Evolutionary conservation across 30 jellyfish, hydroid and myxozoan species (phyloP), one percentile per base, ranked within the genome.

Genomic region (Pelagia noctiluca): DNA sequence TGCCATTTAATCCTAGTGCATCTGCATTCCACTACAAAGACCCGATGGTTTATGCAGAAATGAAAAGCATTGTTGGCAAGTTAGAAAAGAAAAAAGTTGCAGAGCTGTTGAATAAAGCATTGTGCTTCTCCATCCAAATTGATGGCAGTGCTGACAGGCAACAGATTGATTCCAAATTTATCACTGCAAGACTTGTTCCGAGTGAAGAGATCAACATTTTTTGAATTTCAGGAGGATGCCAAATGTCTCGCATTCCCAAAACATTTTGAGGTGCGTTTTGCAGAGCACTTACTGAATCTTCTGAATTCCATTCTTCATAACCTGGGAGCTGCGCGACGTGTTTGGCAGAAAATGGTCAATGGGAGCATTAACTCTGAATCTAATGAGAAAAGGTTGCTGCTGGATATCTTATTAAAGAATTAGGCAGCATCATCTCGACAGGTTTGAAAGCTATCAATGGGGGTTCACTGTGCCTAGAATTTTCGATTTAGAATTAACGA

Each of bases 21-120:
- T 28, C 76, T 13, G 76, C 24, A 63, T 63, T 63, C 76, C 46
- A 25, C 24, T 63, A 63, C 30, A 63, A 48, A 63, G 30, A 63
- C 30, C 76, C 76, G 30, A n/a, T 63, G 76, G 35, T 25, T 63
- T 63, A 63, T 28, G 46, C 76, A 21, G 82, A 70, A 34, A 34
- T 35, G 82, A 70, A 42, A 71, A 70, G 22, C 35, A 70, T 19
- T 70, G 35, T 42, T 42, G 57, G 57, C 8, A 42, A 42, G 8
- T 42, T 42, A 16, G 57, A 42, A 16, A 42, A 5, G 57, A 42
- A 16, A 42, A 42, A 42, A 42, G 57, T 42, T n/a, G n/a, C n/a
- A n/a, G n/a, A n/a, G n/a, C n/a, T n/a, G n/a, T n/a, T n/a, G n/a
- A n/a, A n/a, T n/a, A n/a, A n/a, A n/a, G n/a, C n/a, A n/a, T n/a